phyloP scores from a whole-genome alignment of 1,140 invertebrate species.

The Nymphalis io region DNA sequence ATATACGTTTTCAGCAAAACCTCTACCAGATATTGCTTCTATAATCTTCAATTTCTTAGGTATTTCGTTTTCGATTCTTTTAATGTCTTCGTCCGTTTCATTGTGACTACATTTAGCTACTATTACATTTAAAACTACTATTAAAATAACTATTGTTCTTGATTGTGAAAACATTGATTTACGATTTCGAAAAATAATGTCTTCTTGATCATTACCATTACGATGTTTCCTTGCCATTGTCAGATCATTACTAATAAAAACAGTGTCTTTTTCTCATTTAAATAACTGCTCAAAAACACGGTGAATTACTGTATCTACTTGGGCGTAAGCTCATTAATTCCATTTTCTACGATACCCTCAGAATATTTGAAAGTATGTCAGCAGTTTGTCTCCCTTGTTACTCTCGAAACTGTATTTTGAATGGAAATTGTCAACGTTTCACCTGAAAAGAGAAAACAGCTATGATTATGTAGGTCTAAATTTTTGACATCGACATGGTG shows the following conservation, averaged over 20 bases:
- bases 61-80: slow-evolving; percentile 52
- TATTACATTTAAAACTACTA: slow-evolving; percentile 47
- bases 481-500: neutral
- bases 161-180: slow-evolving; percentile 23
- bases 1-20: slow-evolving; percentile 60
- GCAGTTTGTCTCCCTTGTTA: slow-evolving; percentile 28
- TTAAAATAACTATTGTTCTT: slow-evolving; percentile 38
- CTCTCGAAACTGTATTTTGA: slow-evolving; percentile 9
- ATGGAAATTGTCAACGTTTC: slow-evolving; percentile 23
- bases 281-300: slow-evolving; percentile 39
- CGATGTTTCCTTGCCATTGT: slow-evolving; percentile 54
- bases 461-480: slow-evolving; percentile 16
- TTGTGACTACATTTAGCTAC: slow-evolving; percentile 51
- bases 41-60: slow-evolving; percentile 59
- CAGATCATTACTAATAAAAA: slow-evolving; percentile 58
- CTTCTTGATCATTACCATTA: slow-evolving; percentile 28
- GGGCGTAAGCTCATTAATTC: slow-evolving; percentile 42
- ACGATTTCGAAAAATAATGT: slow-evolving; percentile 10
- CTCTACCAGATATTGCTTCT: slow-evolving; percentile 59
- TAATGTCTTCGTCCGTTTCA: slow-evolving; percentile 44
- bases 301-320: slow-evolving; percentile 40
- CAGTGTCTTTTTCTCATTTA: slow-evolving; percentile 40
- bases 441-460: slow-evolving; percentile 36
- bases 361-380: slow-evolving; percentile 32
- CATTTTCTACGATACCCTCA: slow-evolving; percentile 48